Conservation (phyloP, 2,113 vertebrate species). For the Rhinolophus sinicus region DNA sequence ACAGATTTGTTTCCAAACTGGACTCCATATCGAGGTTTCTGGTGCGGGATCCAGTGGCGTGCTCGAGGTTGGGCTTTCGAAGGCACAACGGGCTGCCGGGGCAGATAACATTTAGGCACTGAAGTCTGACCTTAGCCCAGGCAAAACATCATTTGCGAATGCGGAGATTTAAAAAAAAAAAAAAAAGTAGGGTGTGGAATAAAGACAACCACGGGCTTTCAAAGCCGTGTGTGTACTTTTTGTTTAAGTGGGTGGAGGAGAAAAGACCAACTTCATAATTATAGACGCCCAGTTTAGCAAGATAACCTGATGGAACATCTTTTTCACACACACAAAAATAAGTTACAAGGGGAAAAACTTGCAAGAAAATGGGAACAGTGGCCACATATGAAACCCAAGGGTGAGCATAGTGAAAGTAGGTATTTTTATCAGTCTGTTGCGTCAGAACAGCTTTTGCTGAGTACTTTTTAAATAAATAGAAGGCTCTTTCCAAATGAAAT, state of each 20-base stretch:
- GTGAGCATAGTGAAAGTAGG: background rate
- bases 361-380: slow-evolving; percentile 12
- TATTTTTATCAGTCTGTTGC: slow-evolving; percentile 26
- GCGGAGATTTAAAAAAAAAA: background rate
- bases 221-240: background rate
- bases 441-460: slow-evolving; percentile 39
- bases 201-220: background rate
- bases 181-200: background rate
- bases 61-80: slow-evolving; percentile 27
- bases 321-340: slow-evolving; percentile 19
- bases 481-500: background rate
- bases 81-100: background rate
- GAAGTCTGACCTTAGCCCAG: background rate
- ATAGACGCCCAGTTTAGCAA: slow-evolving; percentile 5
- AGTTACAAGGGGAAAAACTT: background rate
- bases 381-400: slow-evolving; percentile 26
- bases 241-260: slow-evolving; percentile 15
- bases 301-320: background rate
- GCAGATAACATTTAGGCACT: background rate
- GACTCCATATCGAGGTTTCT: slow-evolving; percentile 58
- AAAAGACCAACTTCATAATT: slow-evolving; percentile 20
- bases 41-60: background rate
- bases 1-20: slow-evolving; percentile 64
- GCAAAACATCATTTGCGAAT: slow-evolving; percentile 48
- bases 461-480: slow-evolving; percentile 16